Evolutionary conservation across 2,113 vertebrate species (phyloP).

Genomic region (Sarotherodon lohbergeri): DNA sequence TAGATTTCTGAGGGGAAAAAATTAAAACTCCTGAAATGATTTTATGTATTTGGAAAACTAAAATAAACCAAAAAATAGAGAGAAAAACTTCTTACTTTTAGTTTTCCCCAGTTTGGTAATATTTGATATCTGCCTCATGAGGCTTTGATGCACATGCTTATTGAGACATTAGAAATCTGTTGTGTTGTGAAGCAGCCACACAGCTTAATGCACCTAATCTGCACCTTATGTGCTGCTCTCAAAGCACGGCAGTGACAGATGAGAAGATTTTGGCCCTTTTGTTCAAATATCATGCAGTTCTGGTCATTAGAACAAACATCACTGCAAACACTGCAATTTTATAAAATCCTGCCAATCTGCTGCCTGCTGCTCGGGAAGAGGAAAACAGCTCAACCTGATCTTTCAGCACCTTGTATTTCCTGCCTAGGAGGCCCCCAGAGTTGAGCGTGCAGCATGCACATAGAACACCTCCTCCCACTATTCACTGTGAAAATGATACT

Average conservation of each 20-base stretch:
- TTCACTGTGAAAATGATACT: not conserved
- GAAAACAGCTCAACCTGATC: not conserved
- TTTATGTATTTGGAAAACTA: not conserved
- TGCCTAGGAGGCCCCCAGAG: not conserved
- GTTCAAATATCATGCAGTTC: not conserved
- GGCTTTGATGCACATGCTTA: not conserved
- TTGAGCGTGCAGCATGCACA: not conserved
- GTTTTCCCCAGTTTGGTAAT: accelerated
- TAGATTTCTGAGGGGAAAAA: not conserved
- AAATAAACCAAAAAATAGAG: not conserved
- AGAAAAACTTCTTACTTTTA: not conserved
- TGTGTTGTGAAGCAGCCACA: not conserved
- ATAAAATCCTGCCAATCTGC: not conserved
- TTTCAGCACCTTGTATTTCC: not conserved
- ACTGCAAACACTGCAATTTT: not conserved
- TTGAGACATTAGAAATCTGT: not conserved
- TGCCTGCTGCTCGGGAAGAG: not conserved
- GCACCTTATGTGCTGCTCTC: not conserved
- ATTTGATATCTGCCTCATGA: not conserved
- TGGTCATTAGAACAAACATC: not conserved
- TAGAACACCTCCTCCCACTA: not conserved
- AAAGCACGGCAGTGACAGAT: not conserved
- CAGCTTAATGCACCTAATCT: not conserved
- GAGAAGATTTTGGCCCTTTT: not conserved
- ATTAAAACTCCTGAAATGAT: not conserved